Evolutionary conservation across 2,113 vertebrate species (phyloP), one percentile per base, ranked within the genome.

Genomic region (Morphnarchus princeps): DNA sequence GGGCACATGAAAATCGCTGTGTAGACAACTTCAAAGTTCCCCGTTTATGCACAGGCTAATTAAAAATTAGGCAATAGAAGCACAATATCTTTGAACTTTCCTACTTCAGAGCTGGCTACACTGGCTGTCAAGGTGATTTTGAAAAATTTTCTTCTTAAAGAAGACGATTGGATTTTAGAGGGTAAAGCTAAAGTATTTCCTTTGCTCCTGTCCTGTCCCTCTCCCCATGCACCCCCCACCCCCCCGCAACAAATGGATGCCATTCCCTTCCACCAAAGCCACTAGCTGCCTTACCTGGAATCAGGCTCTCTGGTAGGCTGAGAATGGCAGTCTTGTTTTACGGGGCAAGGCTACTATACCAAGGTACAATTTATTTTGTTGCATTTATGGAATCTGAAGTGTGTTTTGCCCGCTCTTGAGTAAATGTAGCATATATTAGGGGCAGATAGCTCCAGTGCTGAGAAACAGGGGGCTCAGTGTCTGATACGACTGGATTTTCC

Each of bases 31-130:
- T 87, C 78, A 91, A 83, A 93, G 62, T 43, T 82, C n/a, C 58
- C 76, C 0, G 0, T 94, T 94, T 86, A 81, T 49, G 38, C 63
- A 81, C 62, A 85, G 55, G n/a, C 58, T 95, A 94, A 95, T 93
- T 94, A 90, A 93, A 94, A 91, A 80, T 32, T 94, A 82, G 74
- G 81, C n/a, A 95, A 58, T 40, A 82, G 62, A 91, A 95, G 45
- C 42, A 65, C 19, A 76, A 16, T 89, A 50, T 66, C 40, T 95
- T 92, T 94, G 77, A 91, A 87, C 40, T 94, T 91, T 82, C 31
- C 54, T 86, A 10, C 84, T 89, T 95, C 66, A 88, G 87, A 93
- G 58, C 34, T 71, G 52, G 55, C 24, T 69, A 69, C 21, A 4
- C 20, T 62, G 77, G 22, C 89, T 80, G 54, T 69, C 43, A 89